phyloP scores from a whole-genome alignment of 2,888 invertebrate genomes.

The Apocheima hispidaria region DNA sequence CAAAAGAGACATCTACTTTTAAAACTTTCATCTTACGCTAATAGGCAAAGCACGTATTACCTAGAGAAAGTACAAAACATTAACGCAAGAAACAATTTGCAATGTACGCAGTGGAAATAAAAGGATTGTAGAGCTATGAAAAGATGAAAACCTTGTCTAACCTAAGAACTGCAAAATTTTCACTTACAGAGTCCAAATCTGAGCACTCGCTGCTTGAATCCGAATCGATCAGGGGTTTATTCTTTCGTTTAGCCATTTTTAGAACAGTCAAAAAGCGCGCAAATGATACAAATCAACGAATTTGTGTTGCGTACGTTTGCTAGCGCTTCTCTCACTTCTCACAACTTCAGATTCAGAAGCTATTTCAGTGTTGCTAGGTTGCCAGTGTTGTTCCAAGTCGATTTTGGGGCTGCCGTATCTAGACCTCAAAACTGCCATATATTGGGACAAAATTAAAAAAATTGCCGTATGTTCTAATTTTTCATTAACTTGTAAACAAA shows the following conservation, averaged over 20 bases:
- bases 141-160: conserved; percentile 58
- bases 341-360: too few species aligned
- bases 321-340: conserved; percentile 49
- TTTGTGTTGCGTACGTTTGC: conserved; percentile 53
- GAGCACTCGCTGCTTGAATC: conserved; percentile 93
- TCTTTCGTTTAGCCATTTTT: conserved; percentile 93
- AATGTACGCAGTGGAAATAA: conserved; percentile 74
- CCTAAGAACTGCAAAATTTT: conserved; percentile 54
- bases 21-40: neutral
- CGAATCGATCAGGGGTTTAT: conserved; percentile 93
- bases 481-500: too few species aligned
- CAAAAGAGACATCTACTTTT: neutral
- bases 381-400: too few species aligned
- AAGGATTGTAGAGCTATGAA: conserved; percentile 75
- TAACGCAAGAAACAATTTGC: conserved; percentile 63
- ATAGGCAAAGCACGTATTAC: neutral
- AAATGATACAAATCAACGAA: conserved; percentile 52
- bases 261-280: conserved; percentile 46
- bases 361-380: too few species aligned
- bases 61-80: conserved; percentile 7
- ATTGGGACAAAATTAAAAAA: too few species aligned
- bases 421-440: too few species aligned
- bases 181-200: conserved; percentile 93
- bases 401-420: too few species aligned
- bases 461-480: too few species aligned